Base-by-base conservation (phyloP, 2,888 invertebrate species). In the Conops quadrifasciatus region DNA sequence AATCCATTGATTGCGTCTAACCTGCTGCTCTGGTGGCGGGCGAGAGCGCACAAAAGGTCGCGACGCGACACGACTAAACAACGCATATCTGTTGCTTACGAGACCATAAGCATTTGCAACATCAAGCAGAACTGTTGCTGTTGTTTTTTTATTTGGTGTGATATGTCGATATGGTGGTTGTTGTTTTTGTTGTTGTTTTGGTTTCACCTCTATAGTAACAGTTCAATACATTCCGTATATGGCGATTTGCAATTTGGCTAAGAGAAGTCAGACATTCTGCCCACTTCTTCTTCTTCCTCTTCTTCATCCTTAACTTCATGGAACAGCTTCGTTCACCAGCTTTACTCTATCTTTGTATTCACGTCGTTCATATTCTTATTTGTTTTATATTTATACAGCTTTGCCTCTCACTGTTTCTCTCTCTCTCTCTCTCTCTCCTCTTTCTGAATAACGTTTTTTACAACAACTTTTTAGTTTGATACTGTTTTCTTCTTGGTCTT, bases 41-140 rank as follows among this genome's bases (percentile, higher is more conserved):
- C 36, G 9, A 36, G 9, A 36, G 51, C 62, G 24, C 60, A 45
- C 68, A 68, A 36, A 68, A 68, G 68, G 68, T 68, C 68, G 62
- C 51, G 51, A 56, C 16, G 26, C 56, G n/a, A 15, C 45, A 4
- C 36, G 36, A 16, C 28, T 60, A 28, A 13, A 4, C 26, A 56
- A 26, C 26, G 24, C 56, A n/a, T n/a, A n/a, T n/a, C n/a, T n/a
- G n/a, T n/a, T n/a, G n/a, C n/a, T n/a, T n/a, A n/a, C n/a, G n/a
- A n/a, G 16, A 28, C 19, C 16, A 19, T 45, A 45, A 45, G 19
- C 63, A 36, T 19, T 58, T 24, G 9, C 36, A 4, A 36, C 9
- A 36, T 9, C 36, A 36, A 36, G 60, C 60, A 1, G 7, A 16
- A 28, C 60, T n/a, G 9, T 30, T 15, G n/a, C 24, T 45, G 47